phyloP scores from a whole-genome alignment of 2,888 invertebrate genomes.

The Trissolcus japonicus region DNA sequence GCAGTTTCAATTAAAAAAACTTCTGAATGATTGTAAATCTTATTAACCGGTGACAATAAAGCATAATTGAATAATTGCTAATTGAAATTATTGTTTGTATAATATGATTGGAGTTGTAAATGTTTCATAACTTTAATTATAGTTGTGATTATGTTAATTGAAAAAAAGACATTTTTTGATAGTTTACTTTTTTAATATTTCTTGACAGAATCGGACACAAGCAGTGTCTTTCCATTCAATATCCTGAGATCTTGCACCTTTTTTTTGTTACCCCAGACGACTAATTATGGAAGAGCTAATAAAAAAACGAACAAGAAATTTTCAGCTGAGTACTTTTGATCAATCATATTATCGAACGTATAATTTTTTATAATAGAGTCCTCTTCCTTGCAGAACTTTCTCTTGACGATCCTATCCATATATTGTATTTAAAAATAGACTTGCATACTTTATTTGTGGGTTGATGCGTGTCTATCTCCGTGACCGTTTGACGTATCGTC shows the following conservation, averaged over 20 bases:
- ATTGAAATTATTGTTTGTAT: too few species aligned
- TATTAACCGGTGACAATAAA: too few species aligned
- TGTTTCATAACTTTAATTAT: neutral
- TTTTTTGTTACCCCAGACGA: neutral
- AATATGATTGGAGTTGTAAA: too few species aligned
- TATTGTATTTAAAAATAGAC: constrained; percentile 34
- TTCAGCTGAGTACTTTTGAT: constrained; percentile 56
- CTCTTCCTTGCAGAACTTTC: constrained; percentile 65
- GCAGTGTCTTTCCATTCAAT: neutral
- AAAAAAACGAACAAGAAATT: constrained; percentile 44
- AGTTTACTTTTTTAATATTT: neutral
- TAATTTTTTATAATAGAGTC: constrained; percentile 62
- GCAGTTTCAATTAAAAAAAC: too few species aligned
- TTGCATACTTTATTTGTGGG: constrained; percentile 26
- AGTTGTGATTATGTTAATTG: neutral
- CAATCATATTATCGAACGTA: constrained; percentile 41
- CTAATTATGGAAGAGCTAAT: constrained; percentile 5
- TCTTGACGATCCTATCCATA: constrained; percentile 43
- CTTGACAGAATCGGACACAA: neutral
- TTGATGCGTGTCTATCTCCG: constrained; percentile 44
- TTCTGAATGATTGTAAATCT: too few species aligned
- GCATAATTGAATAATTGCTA: too few species aligned
- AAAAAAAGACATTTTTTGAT: neutral
- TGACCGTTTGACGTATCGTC: constrained; percentile 37
- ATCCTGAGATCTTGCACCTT: neutral